Percentiles rank a stretch among this genome's conserved stretches.
Conservation (phyloP, 2,113 vertebrate species). For the Indicator maculatus region DNA sequence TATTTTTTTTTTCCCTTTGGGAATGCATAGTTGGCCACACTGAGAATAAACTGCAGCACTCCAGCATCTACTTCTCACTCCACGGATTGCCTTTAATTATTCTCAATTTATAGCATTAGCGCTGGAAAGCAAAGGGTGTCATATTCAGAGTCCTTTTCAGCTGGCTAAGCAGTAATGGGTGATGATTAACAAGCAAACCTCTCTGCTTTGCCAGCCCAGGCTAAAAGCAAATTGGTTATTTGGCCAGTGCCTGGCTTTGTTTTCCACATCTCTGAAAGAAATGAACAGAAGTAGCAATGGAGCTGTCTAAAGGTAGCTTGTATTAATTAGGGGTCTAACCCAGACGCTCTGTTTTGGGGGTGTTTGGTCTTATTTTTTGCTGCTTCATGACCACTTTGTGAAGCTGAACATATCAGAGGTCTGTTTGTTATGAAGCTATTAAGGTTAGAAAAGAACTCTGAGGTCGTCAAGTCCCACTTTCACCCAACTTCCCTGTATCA, state of each 20-base stretch:
- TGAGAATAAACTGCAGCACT: conserved; percentile 7
- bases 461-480: too few relatives aligned
- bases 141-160: conserved; percentile 19
- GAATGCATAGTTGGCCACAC: neutral
- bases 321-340: neutral
- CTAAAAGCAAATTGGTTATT: conserved; percentile 47
- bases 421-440: neutral
- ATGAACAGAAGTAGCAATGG: neutral
- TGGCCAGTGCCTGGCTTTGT: conserved; percentile 7
- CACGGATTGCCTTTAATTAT: conserved; percentile 35
- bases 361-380: too few relatives aligned
- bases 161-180: conserved; percentile 46
- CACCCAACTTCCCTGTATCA: neutral
- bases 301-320: neutral
- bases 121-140: conserved; percentile 5
- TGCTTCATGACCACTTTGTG: neutral
- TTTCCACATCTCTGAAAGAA: neutral
- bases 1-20: neutral
- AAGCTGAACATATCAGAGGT: neutral
- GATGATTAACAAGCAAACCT: conserved; percentile 44
- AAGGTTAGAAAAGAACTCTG: too few relatives aligned
- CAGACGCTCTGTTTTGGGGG: neutral
- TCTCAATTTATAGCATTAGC: conserved; percentile 16
- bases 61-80: neutral
- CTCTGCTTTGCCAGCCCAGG: neutral